A percentile compares a stretch with the other conserved stretches of the same genome.
Conservation (phyloP, 2,113 vertebrate genomes). For the Hippoglossus stenolepis region DNA sequence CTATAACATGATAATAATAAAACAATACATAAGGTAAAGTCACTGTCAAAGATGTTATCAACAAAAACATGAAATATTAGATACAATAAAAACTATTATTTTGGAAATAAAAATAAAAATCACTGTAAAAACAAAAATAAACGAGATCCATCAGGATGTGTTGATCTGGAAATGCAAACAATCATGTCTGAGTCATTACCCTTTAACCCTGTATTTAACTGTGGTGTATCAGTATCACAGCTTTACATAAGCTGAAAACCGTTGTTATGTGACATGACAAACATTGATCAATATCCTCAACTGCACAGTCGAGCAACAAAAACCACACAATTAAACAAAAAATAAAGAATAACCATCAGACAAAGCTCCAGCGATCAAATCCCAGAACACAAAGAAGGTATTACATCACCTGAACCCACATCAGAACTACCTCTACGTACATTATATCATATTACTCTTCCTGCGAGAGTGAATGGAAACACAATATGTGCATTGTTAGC, state of each 20-base stretch:
- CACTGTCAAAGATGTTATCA: background rate
- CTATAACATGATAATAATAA: background rate
- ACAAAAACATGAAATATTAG: background rate
- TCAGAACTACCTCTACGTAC: background rate
- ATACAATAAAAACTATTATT: too few species aligned
- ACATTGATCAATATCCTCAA: background rate
- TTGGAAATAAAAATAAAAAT: too few species aligned
- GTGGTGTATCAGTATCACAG: too few species aligned
- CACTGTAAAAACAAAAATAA: too few species aligned
- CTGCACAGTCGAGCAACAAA: background rate
- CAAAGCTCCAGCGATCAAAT: constrained; percentile 2
- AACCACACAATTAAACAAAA: background rate
- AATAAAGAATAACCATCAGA: background rate
- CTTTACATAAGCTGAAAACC: background rate
- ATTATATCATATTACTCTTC: background rate
- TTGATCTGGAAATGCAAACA: constrained; percentile 84
- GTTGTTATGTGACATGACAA: background rate
- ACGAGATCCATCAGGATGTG: constrained; percentile 90
- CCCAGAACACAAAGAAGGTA: background rate
- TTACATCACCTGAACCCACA: constrained; percentile 13
- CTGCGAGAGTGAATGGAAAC: background rate
- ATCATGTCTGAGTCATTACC: too few species aligned
- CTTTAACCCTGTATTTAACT: too few species aligned
- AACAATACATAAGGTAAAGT: background rate
- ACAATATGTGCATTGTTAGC: background rate